Evolutionary conservation across 2,797 vertebrate genomes (phyloP).

Genomic region (Anabas testudineus): DNA sequence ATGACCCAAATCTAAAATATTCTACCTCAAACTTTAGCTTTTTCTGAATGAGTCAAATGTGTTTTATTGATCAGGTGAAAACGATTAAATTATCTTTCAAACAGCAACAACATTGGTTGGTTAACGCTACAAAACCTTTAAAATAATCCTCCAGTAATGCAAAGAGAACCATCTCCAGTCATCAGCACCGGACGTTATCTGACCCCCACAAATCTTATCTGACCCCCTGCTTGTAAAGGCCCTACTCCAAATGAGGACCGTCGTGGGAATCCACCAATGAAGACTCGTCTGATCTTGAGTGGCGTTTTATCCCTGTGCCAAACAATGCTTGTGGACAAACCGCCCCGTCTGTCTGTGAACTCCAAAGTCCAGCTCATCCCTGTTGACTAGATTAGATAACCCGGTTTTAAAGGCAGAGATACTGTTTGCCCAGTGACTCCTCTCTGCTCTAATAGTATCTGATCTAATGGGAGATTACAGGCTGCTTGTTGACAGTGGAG

Average conservation of each 20-base stretch:
- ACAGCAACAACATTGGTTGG: background rate
- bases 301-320: slow-evolving; percentile 65
- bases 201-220: slow-evolving; percentile 73
- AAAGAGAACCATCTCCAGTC: slow-evolving; percentile 31
- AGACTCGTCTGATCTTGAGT: slow-evolving; percentile 52
- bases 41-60: background rate
- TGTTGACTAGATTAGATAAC: slow-evolving; percentile 83
- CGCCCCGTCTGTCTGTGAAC: slow-evolving; percentile 65
- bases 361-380: slow-evolving; percentile 86
- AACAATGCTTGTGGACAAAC: slow-evolving; percentile 63
- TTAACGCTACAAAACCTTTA: background rate
- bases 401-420: slow-evolving; percentile 69
- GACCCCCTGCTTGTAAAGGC: slow-evolving; percentile 67
- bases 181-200: slow-evolving; percentile 63
- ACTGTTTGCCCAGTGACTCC: slow-evolving; percentile 78
- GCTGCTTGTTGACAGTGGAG: slow-evolving; percentile 73
- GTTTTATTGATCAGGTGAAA: too few relatives aligned
- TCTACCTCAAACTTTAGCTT: too few relatives aligned
- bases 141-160: slow-evolving; percentile 1
- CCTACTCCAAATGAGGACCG: slow-evolving; percentile 25
- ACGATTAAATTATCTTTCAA: too few relatives aligned
- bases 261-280: slow-evolving; percentile 48
- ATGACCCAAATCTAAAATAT: background rate
- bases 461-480: slow-evolving; percentile 81
- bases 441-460: slow-evolving; percentile 78